Percentiles rank a stretch among this genome's conserved stretches.
These are phyloP conservation scores for Tricholauxania praeusta DNA, from an alignment of 2,888 invertebrate genomes.

Conservation along the genomic window DNA sequence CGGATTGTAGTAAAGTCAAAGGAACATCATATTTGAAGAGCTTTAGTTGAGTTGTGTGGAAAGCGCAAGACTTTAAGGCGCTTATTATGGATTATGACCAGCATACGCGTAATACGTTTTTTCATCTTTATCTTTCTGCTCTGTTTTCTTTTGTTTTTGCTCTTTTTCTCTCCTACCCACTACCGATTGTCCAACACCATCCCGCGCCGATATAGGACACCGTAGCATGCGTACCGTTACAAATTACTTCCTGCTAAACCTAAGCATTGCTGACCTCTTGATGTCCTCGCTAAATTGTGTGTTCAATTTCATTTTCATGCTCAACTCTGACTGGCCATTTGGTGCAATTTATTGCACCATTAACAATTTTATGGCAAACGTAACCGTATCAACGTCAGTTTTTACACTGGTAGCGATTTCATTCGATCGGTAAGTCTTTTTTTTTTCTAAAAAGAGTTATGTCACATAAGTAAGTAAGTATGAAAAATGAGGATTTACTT, in stretches of 20 bases:
- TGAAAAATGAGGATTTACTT: no score
- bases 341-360: slow-evolving; percentile 89
- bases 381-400: slow-evolving; percentile 93
- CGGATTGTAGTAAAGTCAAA: no score
- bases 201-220: slow-evolving; percentile 73
- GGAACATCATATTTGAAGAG: no score
- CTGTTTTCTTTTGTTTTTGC: slow-evolving; percentile 19
- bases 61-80: not conserved
- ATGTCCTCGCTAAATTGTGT: slow-evolving; percentile 90
- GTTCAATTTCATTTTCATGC: slow-evolving; percentile 91
- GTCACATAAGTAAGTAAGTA: no score
- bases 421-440: slow-evolving; percentile 83
- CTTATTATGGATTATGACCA: not conserved
- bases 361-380: slow-evolving; percentile 91
- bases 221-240: slow-evolving; percentile 89
- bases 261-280: slow-evolving; percentile 88
- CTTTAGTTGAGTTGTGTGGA: no score
- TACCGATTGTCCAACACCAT: not conserved
- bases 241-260: slow-evolving; percentile 91
- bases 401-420: slow-evolving; percentile 94
- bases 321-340: slow-evolving; percentile 90
- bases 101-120: not conserved
- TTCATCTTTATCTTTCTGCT: not conserved
- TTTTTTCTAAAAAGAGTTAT: no score
- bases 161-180: not conserved